These are phyloP conservation scores for Tetheella fluctuosa DNA, from an alignment of 2,888 invertebrate genomes.

Conservation along the genomic window DNA sequence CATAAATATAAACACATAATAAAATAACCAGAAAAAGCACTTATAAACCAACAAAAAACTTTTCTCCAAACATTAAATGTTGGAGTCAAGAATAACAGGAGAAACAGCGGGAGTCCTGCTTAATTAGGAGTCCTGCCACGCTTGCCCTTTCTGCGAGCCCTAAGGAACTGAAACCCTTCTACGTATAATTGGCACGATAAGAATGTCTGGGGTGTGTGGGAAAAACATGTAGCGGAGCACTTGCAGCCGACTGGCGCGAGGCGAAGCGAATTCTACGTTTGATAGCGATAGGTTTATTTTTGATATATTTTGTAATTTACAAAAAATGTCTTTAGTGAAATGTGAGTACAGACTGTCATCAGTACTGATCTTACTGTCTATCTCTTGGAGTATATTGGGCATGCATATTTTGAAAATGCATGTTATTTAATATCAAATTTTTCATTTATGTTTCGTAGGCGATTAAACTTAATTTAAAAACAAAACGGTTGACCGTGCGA, in stretches of 20 bases:
- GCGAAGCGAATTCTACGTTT: constrained; percentile 9
- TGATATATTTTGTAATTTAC: background rate
- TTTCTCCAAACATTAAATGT: constrained; percentile 35
- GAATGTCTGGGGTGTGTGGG: constrained; percentile 77
- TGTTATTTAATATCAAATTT: too few species aligned
- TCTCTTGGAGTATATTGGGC: too few species aligned
- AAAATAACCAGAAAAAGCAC: background rate
- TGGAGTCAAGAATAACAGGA: constrained; percentile 21
- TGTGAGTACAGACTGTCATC: too few species aligned
- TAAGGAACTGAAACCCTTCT: constrained; percentile 69
- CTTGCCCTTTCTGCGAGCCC: constrained; percentile 69
- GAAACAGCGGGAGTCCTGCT: constrained; percentile 67
- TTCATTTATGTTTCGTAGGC: too few species aligned
- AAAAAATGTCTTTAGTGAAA: too few species aligned
- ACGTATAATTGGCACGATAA: constrained; percentile 80
- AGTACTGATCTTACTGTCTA: too few species aligned
- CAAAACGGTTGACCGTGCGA: too few species aligned
- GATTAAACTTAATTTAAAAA: too few species aligned
- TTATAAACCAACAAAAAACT: constrained; percentile 13
- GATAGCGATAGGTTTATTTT: background rate
- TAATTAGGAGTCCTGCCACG: constrained; percentile 82
- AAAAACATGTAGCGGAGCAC: constrained; percentile 57
- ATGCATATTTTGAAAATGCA: too few species aligned
- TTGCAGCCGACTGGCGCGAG: constrained; percentile 50
- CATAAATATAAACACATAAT: background rate